Evolutionary conservation across 2,888 invertebrate genomes (phyloP), one percentile per base, ranked within the genome.

Genomic region (Drosophila vallismaia): DNA sequence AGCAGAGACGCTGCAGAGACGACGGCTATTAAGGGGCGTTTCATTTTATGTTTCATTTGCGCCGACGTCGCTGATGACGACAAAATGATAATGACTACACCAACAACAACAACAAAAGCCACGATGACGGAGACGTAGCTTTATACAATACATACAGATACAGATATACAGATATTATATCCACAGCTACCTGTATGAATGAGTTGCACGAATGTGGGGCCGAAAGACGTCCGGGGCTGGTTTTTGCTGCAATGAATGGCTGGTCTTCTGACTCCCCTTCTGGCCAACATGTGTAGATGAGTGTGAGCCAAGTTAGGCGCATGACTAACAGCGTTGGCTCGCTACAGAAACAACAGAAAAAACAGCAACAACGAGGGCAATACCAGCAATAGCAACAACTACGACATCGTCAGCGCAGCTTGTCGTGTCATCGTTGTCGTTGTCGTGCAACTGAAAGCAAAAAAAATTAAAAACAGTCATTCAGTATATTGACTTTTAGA

Each of bases 1-100:
- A 9, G 42, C 50, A 24, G n/a, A 12, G 54, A 12, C 40, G 42
- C 19, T 42, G 46, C 59, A 53, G 52, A 69, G 60, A 59, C 79
- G 63, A 70, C 62, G 78, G 72, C 88, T 86, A 83, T 88, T 88
- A 88, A 88, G 86, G 86, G 86, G 84, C 88, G 86, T 84, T 84
- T 88, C 88, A 83, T 88, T 84, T 86, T 79, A 86, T 86, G 88
- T 88, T 88, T 86, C 86, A 88, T 84, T 83, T 86, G 86, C 83
- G 88, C 86, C 82, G 83, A 75, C 83, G 69, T 77, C 72, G 87
- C 67, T 76, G 82, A 87, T 85, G 82, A 82, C 87, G 87, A 82
- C 82, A 87, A 82, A 87, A 82, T 87, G 87, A 87, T 82, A 87
- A 82, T 85, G 86, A 87, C 82, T 73, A 53, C 50, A 48, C 48